Base-by-base conservation (phyloP, 2,888 invertebrate species). In the Panzeria rudis region DNA sequence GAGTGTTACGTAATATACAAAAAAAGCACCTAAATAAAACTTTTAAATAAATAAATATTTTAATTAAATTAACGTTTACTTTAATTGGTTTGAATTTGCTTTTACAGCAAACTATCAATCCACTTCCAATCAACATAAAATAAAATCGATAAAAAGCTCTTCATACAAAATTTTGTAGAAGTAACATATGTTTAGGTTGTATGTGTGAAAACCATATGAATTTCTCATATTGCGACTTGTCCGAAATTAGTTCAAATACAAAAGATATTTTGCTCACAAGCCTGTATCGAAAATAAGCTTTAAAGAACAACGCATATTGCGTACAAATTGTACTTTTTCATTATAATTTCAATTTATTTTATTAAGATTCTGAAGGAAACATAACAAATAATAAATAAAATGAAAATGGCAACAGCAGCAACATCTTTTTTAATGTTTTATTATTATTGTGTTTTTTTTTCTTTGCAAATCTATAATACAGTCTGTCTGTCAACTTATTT, bases 401-500 rank as follows among this genome's bases (percentile, higher is more conserved):
- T 44, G 20, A 69, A 69, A 69, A 44, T 17, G 32, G 15, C 76
- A 79, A 25, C 54, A 69, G 25, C 15, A 62, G 54, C 38, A 64
- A 61, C 64, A 68, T 52, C 29, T 72, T 76, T 59, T 38, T 20
- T 2, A 44, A 59, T 62, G 38, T 75, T 44, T 77, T 13, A 38
- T 20, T 20, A 50, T 32, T 52, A 35, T 68, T 52, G 23, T 41
- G 44, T 61, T 56, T 38, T 71, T 50, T 79, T 11, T 66, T 5
- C 29, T 29, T 29, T 84, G 50, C 68, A 69, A 78, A 73, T 85
- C 56, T 69, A 73, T 78, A 78, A 85, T 73, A 85, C 75, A 84
- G n/a, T n/a, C 77, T 81, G 72, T 75, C 78, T 85, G 84, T 82
- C 84, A 82, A 85, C 69, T 85, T 81, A 77, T 84, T 85, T 84